Base-by-base conservation (phyloP, 2,888 invertebrate genomes). In the Sisyra nigra region DNA sequence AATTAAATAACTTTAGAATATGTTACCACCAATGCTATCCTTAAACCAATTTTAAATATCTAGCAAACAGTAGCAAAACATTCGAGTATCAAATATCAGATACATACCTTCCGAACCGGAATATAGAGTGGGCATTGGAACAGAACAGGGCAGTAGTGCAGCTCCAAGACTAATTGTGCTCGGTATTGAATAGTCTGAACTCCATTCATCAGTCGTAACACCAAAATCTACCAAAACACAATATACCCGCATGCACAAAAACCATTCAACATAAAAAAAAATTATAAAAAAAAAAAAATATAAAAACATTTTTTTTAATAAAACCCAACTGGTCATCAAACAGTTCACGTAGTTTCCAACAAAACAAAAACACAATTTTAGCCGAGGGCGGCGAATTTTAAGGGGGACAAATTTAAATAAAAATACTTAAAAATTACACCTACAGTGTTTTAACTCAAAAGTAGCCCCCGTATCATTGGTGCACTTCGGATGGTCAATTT, bases 111-210 rank as follows among this genome's bases (percentile, higher is more conserved):
- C 82, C 38, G 11, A 19, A 24, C 81, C 81, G 50, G 76, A 84
- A 59, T 84, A 84, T 24, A 86, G 67, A 1, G 84, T 85, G 1
- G 86, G 82, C 74, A 86, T 80, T 4, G 84, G 86, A 52, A 85
- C 71, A 31, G 41, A 41, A 34, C 31, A 33, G 33, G 33, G 41
- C n/a, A 34, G 34, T 24, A 34, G 34, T 46, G 74, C 69, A 60
- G 70, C 71, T 50, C 72, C 59, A 44, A 57, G 51, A 17, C 37
- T 15, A 18, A 33, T 7, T 64, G 60, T 0, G 62, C 63, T 39
- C 60, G 68, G 59, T 47, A 74, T 62, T 30, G 74, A 73, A 57
- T 67, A 74, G 58, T 76, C 75, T 0, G 74, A 72, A 10, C 74
- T 72, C 75, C 75, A 75, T 54, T 75, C 74, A 59, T 75, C 75